phyloP scores from a whole-genome alignment of 2,797 vertebrate genomes.

The Morelia viridis region DNA sequence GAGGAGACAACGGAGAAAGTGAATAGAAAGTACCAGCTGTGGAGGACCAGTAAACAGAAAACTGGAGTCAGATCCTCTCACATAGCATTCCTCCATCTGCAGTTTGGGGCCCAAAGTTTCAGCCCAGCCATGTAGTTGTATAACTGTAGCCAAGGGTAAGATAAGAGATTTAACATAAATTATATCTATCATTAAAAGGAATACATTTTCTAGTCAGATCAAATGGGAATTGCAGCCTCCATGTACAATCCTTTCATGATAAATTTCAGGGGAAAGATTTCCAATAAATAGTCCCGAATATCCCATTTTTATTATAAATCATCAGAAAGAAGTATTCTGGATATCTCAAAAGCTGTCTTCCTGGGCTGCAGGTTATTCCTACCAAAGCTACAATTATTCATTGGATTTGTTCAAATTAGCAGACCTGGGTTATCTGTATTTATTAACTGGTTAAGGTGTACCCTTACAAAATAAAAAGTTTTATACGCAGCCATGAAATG shows the following conservation, averaged over 20 bases:
- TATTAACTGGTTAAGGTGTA: neutral
- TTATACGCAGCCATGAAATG: neutral
- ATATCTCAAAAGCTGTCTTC: neutral
- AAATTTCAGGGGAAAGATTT: neutral
- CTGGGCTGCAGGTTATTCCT: neutral
- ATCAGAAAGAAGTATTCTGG: neutral
- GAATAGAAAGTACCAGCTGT: neutral
- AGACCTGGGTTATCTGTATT: neutral
- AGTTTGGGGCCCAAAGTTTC: neutral
- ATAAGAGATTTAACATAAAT: neutral
- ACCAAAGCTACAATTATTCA: neutral
- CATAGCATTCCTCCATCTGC: neutral
- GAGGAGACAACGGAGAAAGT: neutral
- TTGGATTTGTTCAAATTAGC: neutral
- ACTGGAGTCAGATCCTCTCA: neutral
- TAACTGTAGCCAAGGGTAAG: neutral
- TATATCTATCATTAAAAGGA: neutral
- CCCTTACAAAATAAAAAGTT: neutral
- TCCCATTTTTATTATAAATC: neutral
- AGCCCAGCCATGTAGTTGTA: neutral
- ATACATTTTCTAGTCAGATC: neutral
- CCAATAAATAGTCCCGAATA: neutral
- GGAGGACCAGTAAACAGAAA: neutral
- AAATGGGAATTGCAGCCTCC: neutral
- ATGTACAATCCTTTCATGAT: neutral